Conservation (phyloP, 2,797 vertebrate species). For the Oreonectes daqikongensis region DNA sequence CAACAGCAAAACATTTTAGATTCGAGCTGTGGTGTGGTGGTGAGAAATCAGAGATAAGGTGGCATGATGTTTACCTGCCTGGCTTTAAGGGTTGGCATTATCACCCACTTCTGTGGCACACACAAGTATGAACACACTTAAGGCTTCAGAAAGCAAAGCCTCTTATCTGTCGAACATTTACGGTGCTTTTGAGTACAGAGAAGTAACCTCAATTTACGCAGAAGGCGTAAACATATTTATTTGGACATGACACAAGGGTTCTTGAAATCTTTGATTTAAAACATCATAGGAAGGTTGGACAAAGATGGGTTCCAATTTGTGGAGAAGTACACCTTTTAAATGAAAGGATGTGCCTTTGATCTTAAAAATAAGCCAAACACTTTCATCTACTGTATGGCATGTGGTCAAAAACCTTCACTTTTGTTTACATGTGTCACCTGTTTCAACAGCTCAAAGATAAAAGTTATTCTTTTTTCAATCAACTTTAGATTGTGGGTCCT, state of each 20-base stretch:
- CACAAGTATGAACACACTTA: constrained; percentile 36
- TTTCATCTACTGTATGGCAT: constrained; percentile 54
- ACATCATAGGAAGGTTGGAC: constrained; percentile 24
- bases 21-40: constrained; percentile 30
- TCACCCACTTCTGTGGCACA: constrained; percentile 27
- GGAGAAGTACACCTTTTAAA: constrained; percentile 52
- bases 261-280: constrained; percentile 41
- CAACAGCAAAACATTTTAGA: constrained; percentile 40
- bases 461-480: constrained; percentile 1
- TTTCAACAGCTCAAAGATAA: constrained; percentile 26
- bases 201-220: constrained; percentile 26
- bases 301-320: constrained; percentile 43
- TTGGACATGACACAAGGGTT: constrained; percentile 31
- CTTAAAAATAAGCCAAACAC: constrained; percentile 48
- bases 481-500: constrained; percentile 9
- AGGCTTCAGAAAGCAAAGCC: constrained; percentile 24
- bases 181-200: not conserved
- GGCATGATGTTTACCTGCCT: constrained; percentile 50
- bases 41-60: constrained; percentile 51
- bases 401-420: constrained; percentile 35
- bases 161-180: constrained; percentile 25
- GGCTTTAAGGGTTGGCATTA: constrained; percentile 36
- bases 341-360: constrained; percentile 51
- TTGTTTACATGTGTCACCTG: constrained; percentile 27
- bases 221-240: constrained; percentile 31